Percentiles rank a stretch among this genome's conserved stretches.
Conservation (phyloP, 2,113 vertebrate species). For the Microtus montanus region DNA sequence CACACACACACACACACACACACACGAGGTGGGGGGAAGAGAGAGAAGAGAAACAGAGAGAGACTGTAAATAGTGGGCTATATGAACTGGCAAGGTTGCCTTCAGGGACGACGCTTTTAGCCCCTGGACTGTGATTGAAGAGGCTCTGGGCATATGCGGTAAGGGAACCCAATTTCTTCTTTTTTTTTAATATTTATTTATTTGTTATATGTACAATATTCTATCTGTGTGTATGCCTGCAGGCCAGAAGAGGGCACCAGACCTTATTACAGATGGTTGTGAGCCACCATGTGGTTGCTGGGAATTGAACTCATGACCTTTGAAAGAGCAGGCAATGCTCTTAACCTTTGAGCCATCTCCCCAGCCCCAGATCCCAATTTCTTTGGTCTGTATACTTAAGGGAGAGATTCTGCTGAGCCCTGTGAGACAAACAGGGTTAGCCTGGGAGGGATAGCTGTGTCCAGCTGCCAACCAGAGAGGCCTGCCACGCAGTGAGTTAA, state of each 20-base stretch:
- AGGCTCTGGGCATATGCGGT: neutral
- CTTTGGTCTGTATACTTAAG: neutral
- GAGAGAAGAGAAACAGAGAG: neutral
- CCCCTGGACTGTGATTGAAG: neutral
- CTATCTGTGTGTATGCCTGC: too few species aligned
- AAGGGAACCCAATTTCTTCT: neutral
- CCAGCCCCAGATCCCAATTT: neutral
- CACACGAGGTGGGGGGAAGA: neutral
- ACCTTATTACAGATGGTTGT: too few species aligned
- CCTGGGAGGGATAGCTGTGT: neutral
- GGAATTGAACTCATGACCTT: too few species aligned
- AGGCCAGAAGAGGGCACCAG: too few species aligned
- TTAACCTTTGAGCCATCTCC: too few species aligned
- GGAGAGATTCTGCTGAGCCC: neutral
- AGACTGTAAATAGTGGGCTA: neutral
- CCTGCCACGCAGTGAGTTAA: neutral
- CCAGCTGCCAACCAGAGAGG: neutral
- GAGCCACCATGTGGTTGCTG: too few species aligned
- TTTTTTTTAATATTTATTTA: too few species aligned
- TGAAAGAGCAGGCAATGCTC: too few species aligned
- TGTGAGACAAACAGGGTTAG: neutral
- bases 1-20: neutral
- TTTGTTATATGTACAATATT: too few species aligned
- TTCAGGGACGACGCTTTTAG: neutral
- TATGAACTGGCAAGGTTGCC: neutral